Base-by-base conservation (phyloP, 2,888 invertebrate genomes). In the Ormyrus thymus region DNA sequence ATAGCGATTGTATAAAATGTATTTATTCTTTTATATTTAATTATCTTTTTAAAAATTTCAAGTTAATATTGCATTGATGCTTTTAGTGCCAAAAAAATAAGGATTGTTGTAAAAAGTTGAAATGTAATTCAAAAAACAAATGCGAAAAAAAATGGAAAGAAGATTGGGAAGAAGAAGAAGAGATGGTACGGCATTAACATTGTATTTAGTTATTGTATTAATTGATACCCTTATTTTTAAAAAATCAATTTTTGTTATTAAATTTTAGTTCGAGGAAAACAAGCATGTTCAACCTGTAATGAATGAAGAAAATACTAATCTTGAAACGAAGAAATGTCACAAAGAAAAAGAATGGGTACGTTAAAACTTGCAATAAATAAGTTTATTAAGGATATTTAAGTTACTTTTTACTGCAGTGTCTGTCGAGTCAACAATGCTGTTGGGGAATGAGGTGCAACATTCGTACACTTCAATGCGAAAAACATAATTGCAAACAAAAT, bases 371-470 rank as follows among this genome's bases (percentile, higher is more conserved):
- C 62, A 9, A 15, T 13, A 64, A 8, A 11, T 2, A 6, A 62
- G 11, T 45, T 46, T 6, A 46, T 62, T 1, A 46, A 62, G 6
- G 0, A 55, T 55, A 46, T 46, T 29, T 62, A 48, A n/a, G 43
- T 55, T 62, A 6, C 45, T 59, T 59, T 45, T 46, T 7, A 45
- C 45, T 55, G 0, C 46, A 73, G 62, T 73, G 72, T 6, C 2
- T 64, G 1, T 2, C 48, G 4, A 73, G 55, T 55, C 45, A 45
- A 15, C 72, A 73, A 46, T 73, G 72, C 13, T 73, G 72, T 64
- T 73, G 72, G 72, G 72, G 64, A 3, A 46, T 73, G 46, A 62
- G 62, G 48, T 73, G 72, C n/a, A 64, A 64, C 8, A 29, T 2
- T 51, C 7, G 3, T 7, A 59, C n/a, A 6, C 46, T 29, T 7